Percentiles rank a stretch among this genome's conserved stretches.
Conservation (phyloP, 2,888 invertebrate genomes). For the Urechis unicinctus region DNA sequence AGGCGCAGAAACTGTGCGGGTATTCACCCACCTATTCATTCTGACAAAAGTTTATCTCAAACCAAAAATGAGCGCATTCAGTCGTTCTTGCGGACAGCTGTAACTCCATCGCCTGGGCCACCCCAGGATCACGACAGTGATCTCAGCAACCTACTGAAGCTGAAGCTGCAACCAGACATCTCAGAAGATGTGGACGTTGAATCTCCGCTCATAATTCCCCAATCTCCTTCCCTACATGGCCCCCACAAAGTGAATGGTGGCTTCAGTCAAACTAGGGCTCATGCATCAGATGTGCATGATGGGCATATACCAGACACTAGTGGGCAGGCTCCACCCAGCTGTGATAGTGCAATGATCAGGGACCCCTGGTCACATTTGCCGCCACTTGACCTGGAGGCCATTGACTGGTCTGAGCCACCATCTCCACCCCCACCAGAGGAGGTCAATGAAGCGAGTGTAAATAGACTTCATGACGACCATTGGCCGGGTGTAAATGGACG, state of each 20-base stretch:
- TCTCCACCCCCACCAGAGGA: conserved; percentile 2
- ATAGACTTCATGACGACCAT: conserved; percentile 41
- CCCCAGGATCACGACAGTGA: no score
- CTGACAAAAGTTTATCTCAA: conserved; percentile 31
- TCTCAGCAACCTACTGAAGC: conserved; percentile 1
- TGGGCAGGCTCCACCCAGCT: background rate
- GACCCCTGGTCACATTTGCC: conserved; percentile 62
- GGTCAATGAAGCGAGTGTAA: conserved; percentile 32
- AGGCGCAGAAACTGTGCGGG: conserved; percentile 30
- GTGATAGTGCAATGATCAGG: background rate
- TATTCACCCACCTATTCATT: conserved; percentile 23
- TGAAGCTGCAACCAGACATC: background rate
- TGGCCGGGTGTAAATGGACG: conserved; percentile 55
- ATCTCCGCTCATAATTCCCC: conserved; percentile 2
- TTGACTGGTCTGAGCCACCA: conserved; percentile 48
- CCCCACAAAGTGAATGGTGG: background rate
- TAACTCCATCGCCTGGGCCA: conserved; percentile 10
- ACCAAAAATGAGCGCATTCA: conserved; percentile 51
- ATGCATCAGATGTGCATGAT: background rate
- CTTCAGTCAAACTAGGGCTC: background rate
- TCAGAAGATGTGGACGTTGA: background rate
- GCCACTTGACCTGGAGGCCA: conserved; percentile 59
- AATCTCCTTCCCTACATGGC: background rate
- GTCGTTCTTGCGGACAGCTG: conserved; percentile 46
- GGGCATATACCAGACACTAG: background rate